Base-by-base conservation (phyloP, 1,140 invertebrate species). In the Saccostrea cuccullata region DNA sequence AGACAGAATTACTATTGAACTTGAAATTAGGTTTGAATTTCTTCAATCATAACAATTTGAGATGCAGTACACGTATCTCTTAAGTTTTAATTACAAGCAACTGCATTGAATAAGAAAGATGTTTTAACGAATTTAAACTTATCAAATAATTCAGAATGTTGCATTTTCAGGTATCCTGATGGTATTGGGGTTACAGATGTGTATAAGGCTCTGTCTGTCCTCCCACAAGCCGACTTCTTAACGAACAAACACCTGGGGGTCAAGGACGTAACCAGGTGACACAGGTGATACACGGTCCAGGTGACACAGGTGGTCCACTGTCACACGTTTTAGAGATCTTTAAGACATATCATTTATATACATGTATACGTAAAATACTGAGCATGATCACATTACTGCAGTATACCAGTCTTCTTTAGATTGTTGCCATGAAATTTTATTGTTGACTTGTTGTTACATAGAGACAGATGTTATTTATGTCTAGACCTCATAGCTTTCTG, bases 141-240 rank as follows among this genome's bases (percentile, higher is more conserved):
- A 23, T 40, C 9, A 86, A n/a, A 30, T 36, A 36, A 11, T 20
- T 15, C 67, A 36, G 15, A 36, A 36, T 86, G 30, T 86, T 84
- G 26, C n/a, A 11, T 30, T 60, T 64, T 20, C 64, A 91, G 91
- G 73, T 91, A 91, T 58, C 90, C 91, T 11, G 91, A 91, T 86
- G 86, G 89, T 17, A 15, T 91, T n/a, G 90, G 91, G 40, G 88
- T 91, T 40, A 85, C 82, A 20, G 91, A 91, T 77, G 90, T 91
- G 17, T 91, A 89, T 64, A 26, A 70, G 64, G 89, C 91, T 23
- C 47, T 91, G 12, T 84, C 64, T 20, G 70, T 15, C 26, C 85
- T 87, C 15, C 70, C 88, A 56, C 83, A 88, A 20, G 67, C 89
- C 30, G 90, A 92, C 55, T 92, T 91, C 40, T 82, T 91, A 9